Conservation (phyloP, 1,140 invertebrate species). For the Papilio aristodemus region DNA sequence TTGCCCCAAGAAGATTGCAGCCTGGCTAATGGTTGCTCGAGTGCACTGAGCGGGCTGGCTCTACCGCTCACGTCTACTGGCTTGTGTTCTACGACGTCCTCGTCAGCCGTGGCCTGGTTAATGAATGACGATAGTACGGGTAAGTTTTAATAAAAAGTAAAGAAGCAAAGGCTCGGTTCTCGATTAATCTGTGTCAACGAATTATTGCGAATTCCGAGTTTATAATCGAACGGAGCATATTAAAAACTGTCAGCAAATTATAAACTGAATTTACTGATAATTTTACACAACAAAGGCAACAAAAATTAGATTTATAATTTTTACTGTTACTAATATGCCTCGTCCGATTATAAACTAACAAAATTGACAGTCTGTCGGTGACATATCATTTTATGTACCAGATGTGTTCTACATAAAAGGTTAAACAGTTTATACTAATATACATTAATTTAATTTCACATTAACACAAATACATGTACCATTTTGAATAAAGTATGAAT, state of each 20-base stretch:
- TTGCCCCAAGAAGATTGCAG: slow-evolving; percentile 61
- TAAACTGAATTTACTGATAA: too few species aligned
- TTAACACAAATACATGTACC: not conserved
- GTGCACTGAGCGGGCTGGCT: slow-evolving; percentile 56
- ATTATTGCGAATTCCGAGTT: too few species aligned
- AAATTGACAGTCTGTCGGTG: too few species aligned
- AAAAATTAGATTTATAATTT: too few species aligned
- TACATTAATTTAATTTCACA: slow-evolving; percentile 8
- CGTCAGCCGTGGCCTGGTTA: slow-evolving; percentile 74
- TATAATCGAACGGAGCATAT: too few species aligned
- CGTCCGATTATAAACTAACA: too few species aligned
- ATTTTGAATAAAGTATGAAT: slow-evolving; percentile 1
- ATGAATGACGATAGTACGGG: slow-evolving; percentile 78
- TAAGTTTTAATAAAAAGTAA: slow-evolving; percentile 39
- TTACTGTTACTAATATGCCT: too few species aligned
- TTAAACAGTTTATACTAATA: slow-evolving; percentile 1
- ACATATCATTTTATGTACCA: not conserved
- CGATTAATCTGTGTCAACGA: too few species aligned
- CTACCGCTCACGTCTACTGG: slow-evolving; percentile 65
- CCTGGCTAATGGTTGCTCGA: slow-evolving; percentile 69
- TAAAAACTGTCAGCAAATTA: too few species aligned
- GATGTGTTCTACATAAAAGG: slow-evolving; percentile 2
- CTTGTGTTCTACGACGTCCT: slow-evolving; percentile 69
- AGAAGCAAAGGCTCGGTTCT: not conserved
- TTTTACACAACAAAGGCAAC: too few species aligned